Conservation (phyloP, 2,797 vertebrate genomes). For the Peromyscus melanophrys region DNA sequence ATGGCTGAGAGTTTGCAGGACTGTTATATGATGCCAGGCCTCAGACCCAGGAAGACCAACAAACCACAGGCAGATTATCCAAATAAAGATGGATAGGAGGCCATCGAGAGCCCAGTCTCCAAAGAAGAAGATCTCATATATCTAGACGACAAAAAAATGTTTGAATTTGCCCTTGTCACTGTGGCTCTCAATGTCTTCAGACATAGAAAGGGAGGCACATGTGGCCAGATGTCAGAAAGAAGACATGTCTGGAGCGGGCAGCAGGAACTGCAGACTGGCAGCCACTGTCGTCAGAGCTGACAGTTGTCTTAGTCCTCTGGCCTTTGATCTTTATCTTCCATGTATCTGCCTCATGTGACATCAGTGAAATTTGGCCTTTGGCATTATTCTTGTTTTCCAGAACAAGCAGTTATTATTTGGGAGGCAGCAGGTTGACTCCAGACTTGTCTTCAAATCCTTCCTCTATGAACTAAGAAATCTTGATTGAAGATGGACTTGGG, state of each 20-base stretch:
- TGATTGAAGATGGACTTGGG: background rate
- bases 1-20: conserved; percentile 11
- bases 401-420: background rate
- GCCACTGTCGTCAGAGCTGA: background rate
- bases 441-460: background rate
- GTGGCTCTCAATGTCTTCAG: background rate
- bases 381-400: conserved; percentile 44
- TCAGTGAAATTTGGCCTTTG: conserved; percentile 1
- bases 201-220: background rate
- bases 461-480: conserved; percentile 22
- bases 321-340: conserved; percentile 17
- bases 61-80: background rate
- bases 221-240: background rate
- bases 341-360: background rate
- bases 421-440: background rate
- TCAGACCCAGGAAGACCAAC: background rate
- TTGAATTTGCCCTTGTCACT: background rate
- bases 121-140: background rate
- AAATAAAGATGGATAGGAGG: background rate
- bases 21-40: background rate
- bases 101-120: background rate
- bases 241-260: background rate
- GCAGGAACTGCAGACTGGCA: background rate
- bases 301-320: background rate
- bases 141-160: background rate